Base-by-base conservation (phyloP, 2,113 vertebrate species). In the Hypocryptadius cinnamomeus region DNA sequence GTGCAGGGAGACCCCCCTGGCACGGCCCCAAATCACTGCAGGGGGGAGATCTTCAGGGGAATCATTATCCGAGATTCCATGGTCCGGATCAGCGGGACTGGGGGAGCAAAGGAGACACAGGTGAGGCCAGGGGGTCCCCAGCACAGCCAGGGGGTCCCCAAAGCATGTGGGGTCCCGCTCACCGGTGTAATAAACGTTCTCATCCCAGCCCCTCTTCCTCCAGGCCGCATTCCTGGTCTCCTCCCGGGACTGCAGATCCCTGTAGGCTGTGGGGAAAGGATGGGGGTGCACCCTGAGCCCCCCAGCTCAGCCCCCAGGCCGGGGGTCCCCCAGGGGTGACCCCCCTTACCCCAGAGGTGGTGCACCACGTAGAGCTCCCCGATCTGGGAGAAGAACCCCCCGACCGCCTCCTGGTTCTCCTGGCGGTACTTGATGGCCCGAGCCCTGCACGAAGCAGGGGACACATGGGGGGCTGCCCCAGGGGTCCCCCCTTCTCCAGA, bases 61-160 rank as follows among this genome's bases (percentile, higher is more conserved):
- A 99, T 99, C 99, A 99, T 99, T 88, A 99, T 99, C 83, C 99
- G 98, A 1, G 99, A 99, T 87, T 99, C 98, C 99, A 99, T 99
- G 94, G 96, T 98, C 76, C 98, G 98, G 71, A 99, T 98, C 91
- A 99, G 95, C 39, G 99, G 99, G 37, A 99, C 99, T 99, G 97
- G 23, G 60, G 95, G 56, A 72, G 78, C 31, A 93, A 79, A 11
- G 56, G 7, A 45, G 5, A 19, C 4, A n/a, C 5, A 42, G 31
- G 33, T 85, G 61, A 93, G 79, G 31, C 9, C 13, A 30, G 27
- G 24, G 23, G 57, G 39, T 9, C 21, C 27, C 54, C 66, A 31
- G 31, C 39, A 39, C 0, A 0, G 17, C 14, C 25, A 27, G 30
- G 40, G 30, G 24, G 20, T 35, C 42, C 35, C 60, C 28, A 18